Conservation (phyloP, 1,140 invertebrate species). For the Melipona quadrifasciata region DNA sequence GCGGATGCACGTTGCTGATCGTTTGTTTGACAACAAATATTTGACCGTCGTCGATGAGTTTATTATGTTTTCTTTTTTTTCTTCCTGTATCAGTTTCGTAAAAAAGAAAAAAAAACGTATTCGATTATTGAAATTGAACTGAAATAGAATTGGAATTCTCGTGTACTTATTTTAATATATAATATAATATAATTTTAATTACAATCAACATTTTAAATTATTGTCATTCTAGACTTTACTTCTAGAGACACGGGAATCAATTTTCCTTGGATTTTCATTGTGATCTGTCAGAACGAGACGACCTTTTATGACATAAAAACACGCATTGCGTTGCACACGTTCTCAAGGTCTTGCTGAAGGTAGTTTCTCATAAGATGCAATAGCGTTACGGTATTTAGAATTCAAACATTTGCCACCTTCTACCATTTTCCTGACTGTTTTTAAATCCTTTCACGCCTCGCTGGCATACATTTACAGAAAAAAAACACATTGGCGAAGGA, state of each 20-base stretch:
- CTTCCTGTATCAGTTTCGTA: not conserved
- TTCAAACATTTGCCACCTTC: not conserved
- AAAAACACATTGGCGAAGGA: not conserved
- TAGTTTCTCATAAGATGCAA: not conserved
- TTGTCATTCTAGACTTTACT: not conserved
- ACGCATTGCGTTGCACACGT: constrained; percentile 13
- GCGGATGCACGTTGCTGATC: not conserved
- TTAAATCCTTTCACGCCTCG: not conserved
- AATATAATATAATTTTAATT: too few relatives aligned
- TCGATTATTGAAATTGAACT: not conserved
- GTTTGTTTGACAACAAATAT: constrained; percentile 3
- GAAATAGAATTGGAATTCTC: too few relatives aligned
- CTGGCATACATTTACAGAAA: too few relatives aligned
- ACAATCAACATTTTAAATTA: too few relatives aligned
- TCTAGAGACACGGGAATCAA: not conserved
- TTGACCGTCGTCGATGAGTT: not conserved
- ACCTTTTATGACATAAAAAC: constrained; percentile 18
- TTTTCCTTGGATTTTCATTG: constrained; percentile 25
- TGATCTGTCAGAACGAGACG: constrained; percentile 20
- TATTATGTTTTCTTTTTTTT: not conserved
- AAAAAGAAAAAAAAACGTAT: too few relatives aligned
- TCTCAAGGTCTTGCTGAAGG: constrained; percentile 31
- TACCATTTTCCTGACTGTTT: not conserved
- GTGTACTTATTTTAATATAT: not conserved
- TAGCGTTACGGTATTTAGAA: constrained; percentile 12